Conservation (phyloP, 2,888 invertebrate species). For the Tipula confusa region DNA sequence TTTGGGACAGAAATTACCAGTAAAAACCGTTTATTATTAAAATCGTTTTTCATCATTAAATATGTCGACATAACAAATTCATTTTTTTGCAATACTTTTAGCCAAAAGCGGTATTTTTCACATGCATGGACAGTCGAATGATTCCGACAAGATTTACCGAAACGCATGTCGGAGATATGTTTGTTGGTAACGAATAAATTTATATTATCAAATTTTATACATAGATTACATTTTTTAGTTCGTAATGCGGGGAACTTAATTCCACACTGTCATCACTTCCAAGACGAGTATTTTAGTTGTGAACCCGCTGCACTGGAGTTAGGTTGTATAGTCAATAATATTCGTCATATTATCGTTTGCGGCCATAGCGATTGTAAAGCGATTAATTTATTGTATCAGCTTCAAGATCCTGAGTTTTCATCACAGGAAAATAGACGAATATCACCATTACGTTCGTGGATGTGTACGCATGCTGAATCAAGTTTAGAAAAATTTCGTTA, state of each 20-base stretch:
- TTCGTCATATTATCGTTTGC: conserved; percentile 89
- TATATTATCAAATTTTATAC: neutral
- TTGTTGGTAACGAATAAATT: conserved; percentile 64
- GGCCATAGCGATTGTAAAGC: conserved; percentile 99
- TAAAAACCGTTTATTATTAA: too few species aligned
- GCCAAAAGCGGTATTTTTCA: conserved; percentile 96
- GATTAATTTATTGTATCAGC: conserved; percentile 83
- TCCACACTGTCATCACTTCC: conserved; percentile 84
- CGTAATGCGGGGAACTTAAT: conserved; percentile 95
- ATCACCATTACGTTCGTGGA: conserved; percentile 87
- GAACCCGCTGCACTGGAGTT: conserved; percentile 95
- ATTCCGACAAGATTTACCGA: conserved; percentile 93
- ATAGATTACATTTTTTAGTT: conserved; percentile 56
- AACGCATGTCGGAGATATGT: conserved; percentile 96
- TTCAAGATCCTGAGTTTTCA: conserved; percentile 74
- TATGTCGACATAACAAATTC: conserved; percentile 38
- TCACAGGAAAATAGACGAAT: conserved; percentile 65
- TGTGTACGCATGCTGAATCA: conserved; percentile 77
- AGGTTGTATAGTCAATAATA: conserved; percentile 86
- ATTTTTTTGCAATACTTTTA: conserved; percentile 53
- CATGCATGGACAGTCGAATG: conserved; percentile 98
- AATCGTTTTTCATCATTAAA: too few species aligned
- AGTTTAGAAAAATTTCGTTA: conserved; percentile 79
- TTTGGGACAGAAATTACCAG: too few species aligned
- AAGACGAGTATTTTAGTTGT: conserved; percentile 82